Percentiles rank a stretch among this genome's conserved stretches.
Evolutionary conservation across 1,140 invertebrate genomes (phyloP).

Genomic region (Coptotermes formosanus): DNA sequence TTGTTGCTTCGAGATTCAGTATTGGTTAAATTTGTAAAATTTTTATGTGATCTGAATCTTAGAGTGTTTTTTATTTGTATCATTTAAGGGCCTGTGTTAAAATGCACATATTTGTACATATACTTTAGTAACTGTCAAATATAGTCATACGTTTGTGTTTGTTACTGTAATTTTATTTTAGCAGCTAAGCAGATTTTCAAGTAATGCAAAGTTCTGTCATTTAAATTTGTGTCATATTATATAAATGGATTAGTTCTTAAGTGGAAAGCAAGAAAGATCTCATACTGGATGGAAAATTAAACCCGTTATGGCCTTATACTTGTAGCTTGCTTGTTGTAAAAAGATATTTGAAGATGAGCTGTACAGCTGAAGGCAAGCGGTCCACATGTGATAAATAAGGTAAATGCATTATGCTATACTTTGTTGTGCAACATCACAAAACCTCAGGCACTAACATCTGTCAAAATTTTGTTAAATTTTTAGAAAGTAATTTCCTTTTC

Average conservation of each 20-base stretch:
- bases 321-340: background rate
- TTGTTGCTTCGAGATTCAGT: background rate
- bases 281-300: background rate
- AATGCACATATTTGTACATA: background rate
- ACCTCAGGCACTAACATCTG: too few relatives aligned
- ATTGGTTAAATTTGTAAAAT: background rate
- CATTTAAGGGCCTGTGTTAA: background rate
- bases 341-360: too few relatives aligned
- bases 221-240: background rate
- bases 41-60: background rate
- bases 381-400: too few relatives aligned
- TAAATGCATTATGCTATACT: too few relatives aligned
- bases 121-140: background rate
- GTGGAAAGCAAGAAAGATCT: background rate
- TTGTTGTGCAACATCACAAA: too few relatives aligned
- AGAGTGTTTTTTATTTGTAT: background rate
- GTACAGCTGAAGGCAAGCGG: too few relatives aligned
- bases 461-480: too few relatives aligned
- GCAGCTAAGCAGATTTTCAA: background rate
- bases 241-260: background rate
- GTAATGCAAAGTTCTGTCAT: background rate
- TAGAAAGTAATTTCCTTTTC: too few relatives aligned
- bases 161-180: background rate
- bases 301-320: background rate
- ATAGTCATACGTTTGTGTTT: background rate